These are phyloP conservation scores for Poecilia picta DNA, from an alignment of 2,797 vertebrate species.

Conservation along the genomic window DNA sequence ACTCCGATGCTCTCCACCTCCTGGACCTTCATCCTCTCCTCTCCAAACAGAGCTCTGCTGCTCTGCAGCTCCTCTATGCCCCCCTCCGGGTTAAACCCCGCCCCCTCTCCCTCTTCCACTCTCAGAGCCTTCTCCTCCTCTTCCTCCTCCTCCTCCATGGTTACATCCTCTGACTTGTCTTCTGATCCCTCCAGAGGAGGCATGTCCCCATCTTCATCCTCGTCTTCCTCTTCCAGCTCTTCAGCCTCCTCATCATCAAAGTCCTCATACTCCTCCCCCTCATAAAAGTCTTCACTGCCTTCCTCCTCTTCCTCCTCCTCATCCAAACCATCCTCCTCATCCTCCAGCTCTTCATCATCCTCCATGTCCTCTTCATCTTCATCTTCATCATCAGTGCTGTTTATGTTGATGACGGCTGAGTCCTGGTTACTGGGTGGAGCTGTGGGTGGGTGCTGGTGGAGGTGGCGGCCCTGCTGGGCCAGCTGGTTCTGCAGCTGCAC, in stretches of 20 bases:
- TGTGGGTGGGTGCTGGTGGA: constrained; percentile 62
- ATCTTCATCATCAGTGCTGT: constrained; percentile 90
- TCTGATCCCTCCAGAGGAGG: constrained; percentile 77
- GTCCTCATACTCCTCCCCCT: constrained; percentile 80
- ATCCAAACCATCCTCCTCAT: constrained; percentile 79
- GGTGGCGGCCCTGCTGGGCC: constrained; percentile 58
- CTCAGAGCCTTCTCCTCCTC: constrained; percentile 77
- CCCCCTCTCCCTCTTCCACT: constrained; percentile 49
- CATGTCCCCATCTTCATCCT: constrained; percentile 83
- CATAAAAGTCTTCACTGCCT: constrained; percentile 80
- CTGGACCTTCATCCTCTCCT: constrained; percentile 78
- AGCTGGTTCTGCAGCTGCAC: constrained; percentile 71
- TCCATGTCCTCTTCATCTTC: constrained; percentile 88
- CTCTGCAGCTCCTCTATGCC: constrained; percentile 79
- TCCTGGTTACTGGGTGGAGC: constrained; percentile 70
- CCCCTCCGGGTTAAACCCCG: constrained; percentile 55
- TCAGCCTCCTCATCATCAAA: constrained; percentile 84
- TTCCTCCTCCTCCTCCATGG: constrained; percentile 56
- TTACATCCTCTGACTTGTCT: constrained; percentile 60
- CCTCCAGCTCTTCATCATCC: constrained; percentile 83
- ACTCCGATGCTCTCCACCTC: constrained; percentile 82
- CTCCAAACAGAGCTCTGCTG: constrained; percentile 56
- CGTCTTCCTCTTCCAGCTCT: constrained; percentile 79
- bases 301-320: constrained; percentile 86
- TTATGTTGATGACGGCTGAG: constrained; percentile 88